These are phyloP conservation scores for Sympetrum striolatum DNA, from an alignment of 2,888 invertebrate species.

Conservation along the genomic window DNA sequence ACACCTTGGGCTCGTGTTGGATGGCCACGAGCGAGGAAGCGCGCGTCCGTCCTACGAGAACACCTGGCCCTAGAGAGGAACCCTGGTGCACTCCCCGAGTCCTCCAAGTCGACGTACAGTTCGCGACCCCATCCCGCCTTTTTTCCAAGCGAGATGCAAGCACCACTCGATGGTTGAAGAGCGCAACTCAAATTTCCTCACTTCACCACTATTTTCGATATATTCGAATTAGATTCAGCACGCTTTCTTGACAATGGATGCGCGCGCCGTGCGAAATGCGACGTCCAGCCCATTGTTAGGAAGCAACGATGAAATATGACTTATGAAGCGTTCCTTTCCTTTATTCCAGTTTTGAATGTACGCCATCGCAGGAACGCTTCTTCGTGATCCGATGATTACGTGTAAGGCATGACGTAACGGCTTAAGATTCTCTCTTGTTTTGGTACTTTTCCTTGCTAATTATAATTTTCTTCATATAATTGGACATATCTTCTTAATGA, in stretches of 20 bases:
- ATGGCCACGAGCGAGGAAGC: neutral
- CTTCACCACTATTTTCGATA: slow-evolving; percentile 23
- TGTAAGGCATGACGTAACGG: too few relatives aligned
- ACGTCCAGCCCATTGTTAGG: neutral
- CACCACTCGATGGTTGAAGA: neutral
- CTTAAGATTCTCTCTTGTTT: too few relatives aligned
- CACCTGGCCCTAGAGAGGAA: neutral
- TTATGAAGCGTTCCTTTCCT: neutral
- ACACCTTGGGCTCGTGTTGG: neutral
- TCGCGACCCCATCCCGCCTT: neutral
- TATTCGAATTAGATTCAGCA: neutral
- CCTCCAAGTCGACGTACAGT: neutral
- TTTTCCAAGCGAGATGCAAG: neutral
- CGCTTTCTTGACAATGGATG: neutral
- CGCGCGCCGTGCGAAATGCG: neutral
- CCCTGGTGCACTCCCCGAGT: neutral
- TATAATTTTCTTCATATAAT: too few relatives aligned
- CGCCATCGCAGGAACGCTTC: neutral
- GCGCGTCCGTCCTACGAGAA: neutral
- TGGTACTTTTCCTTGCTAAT: too few relatives aligned
- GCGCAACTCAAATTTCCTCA: slow-evolving; percentile 7
- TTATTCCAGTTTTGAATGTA: neutral
- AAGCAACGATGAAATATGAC: neutral
- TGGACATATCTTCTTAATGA: too few relatives aligned
- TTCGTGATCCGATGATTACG: too few relatives aligned